These are phyloP conservation scores for Ochropleura leucogaster DNA, from an alignment of 2,888 invertebrate genomes.

Conservation along the genomic window DNA sequence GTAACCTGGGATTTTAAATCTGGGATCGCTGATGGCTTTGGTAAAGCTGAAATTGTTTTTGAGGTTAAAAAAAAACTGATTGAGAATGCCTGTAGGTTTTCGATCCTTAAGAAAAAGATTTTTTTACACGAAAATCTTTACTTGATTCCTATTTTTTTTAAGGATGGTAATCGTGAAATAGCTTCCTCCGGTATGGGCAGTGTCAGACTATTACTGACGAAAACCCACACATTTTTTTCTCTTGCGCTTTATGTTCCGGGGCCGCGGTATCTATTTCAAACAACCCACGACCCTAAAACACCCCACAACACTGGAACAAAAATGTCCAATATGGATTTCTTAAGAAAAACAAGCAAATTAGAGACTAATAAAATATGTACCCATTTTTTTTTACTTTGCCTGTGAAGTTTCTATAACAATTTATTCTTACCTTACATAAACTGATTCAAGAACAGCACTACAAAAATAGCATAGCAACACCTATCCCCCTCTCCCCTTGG, in stretches of 20 bases:
- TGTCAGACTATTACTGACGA: too few relatives aligned
- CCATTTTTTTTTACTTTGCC: not conserved
- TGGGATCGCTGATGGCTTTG: not conserved
- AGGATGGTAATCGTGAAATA: too few relatives aligned
- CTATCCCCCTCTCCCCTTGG: constrained; percentile 1
- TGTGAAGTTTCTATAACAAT: not conserved
- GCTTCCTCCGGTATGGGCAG: too few relatives aligned
- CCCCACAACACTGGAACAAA: too few relatives aligned
- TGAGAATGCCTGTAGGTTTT: not conserved
- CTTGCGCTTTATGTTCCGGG: too few relatives aligned
- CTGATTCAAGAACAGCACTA: not conserved
- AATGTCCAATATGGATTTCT: too few relatives aligned
- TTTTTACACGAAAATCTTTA: not conserved
- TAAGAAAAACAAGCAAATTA: too few relatives aligned
- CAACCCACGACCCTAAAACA: too few relatives aligned
- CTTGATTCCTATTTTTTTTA: not conserved
- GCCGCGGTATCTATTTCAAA: too few relatives aligned
- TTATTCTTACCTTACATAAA: not conserved
- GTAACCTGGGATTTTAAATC: constrained; percentile 12
- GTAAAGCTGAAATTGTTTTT: not conserved
- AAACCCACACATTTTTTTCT: too few relatives aligned
- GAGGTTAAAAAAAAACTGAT: not conserved
- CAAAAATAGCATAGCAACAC: constrained; percentile 13
- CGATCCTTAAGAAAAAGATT: not conserved
- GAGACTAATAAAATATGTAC: too few relatives aligned